Percentiles rank a stretch among this genome's conserved stretches.
Conservation (phyloP, 2,113 vertebrate genomes). For the Nibea coibor region DNA sequence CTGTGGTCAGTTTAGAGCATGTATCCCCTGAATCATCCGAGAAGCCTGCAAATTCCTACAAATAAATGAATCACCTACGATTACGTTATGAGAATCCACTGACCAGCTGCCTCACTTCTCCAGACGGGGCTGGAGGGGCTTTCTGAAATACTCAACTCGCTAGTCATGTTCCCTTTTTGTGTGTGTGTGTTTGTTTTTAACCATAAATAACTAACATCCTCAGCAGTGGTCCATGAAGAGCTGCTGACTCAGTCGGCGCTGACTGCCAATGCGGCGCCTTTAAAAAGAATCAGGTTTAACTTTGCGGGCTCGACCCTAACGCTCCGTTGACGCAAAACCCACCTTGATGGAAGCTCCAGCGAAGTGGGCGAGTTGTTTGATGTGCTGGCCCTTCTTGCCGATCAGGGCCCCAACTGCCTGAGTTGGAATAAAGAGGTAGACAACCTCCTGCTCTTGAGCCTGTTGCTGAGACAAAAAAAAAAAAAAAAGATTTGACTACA, state of each 20-base stretch:
- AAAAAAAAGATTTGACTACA: not conserved
- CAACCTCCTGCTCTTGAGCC: slow-evolving; percentile 93
- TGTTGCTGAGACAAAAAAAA: slow-evolving; percentile 66
- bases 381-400: slow-evolving; percentile 96
- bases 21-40: slow-evolving; percentile 23
- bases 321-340: slow-evolving; percentile 37
- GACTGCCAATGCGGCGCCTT: slow-evolving; percentile 10
- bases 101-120: slow-evolving; percentile 31
- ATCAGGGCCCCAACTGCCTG: slow-evolving; percentile 97
- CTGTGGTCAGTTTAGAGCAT: not conserved
- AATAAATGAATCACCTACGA: slow-evolving; percentile 1
- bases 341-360: slow-evolving; percentile 98
- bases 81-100: slow-evolving; percentile 20
- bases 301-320: not conserved
- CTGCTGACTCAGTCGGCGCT: slow-evolving; percentile 45
- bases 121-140: slow-evolving; percentile 16
- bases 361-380: slow-evolving; percentile 95
- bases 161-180: slow-evolving; percentile 35
- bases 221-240: slow-evolving; percentile 33
- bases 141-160: slow-evolving; percentile 38
- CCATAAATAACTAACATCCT: slow-evolving; percentile 41
- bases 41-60: not conserved
- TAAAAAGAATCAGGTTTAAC: not conserved
- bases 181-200: slow-evolving; percentile 19
- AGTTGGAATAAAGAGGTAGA: slow-evolving; percentile 95